Evolutionary conservation across 2,797 vertebrate genomes (phyloP).

Genomic region (Sebastes steindachneri): DNA sequence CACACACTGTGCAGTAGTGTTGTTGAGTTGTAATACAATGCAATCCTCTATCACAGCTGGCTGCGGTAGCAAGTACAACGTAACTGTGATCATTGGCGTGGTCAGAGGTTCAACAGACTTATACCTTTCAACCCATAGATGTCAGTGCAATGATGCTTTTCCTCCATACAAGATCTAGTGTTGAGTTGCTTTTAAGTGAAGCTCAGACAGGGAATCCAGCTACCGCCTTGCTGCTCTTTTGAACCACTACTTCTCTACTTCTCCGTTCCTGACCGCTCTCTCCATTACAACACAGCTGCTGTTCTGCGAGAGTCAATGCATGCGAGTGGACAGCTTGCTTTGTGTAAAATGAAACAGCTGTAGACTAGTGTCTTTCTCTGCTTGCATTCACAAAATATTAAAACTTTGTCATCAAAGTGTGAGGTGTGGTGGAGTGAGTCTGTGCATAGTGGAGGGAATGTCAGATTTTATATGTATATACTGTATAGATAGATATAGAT

Average conservation of each 20-base stretch:
- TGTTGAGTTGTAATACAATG: too few species aligned
- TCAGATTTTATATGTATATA: background rate
- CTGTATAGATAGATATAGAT: too few species aligned
- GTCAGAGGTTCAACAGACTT: too few species aligned
- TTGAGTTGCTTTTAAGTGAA: background rate
- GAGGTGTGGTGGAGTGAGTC: background rate
- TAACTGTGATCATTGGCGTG: background rate
- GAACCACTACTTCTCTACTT: background rate
- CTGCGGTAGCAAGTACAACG: too few species aligned
- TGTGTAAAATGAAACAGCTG: slow-evolving; percentile 21
- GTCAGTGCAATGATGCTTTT: background rate
- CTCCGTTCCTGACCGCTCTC: background rate
- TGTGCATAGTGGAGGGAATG: slow-evolving; percentile 7
- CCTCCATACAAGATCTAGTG: background rate
- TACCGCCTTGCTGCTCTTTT: slow-evolving; percentile 15
- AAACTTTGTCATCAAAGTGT: slow-evolving; percentile 34
- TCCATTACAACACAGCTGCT: slow-evolving; percentile 20
- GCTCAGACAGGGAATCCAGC: background rate
- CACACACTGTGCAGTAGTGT: too few species aligned
- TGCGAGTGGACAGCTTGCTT: slow-evolving; percentile 19
- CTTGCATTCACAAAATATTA: slow-evolving; percentile 27
- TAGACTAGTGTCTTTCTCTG: slow-evolving; percentile 6
- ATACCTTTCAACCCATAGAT: background rate
- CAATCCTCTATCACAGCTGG: too few species aligned
- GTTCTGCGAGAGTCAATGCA: slow-evolving; percentile 4